phyloP scores from a whole-genome alignment of 2,797 vertebrate species.

The Hemibagrus guttatus region DNA sequence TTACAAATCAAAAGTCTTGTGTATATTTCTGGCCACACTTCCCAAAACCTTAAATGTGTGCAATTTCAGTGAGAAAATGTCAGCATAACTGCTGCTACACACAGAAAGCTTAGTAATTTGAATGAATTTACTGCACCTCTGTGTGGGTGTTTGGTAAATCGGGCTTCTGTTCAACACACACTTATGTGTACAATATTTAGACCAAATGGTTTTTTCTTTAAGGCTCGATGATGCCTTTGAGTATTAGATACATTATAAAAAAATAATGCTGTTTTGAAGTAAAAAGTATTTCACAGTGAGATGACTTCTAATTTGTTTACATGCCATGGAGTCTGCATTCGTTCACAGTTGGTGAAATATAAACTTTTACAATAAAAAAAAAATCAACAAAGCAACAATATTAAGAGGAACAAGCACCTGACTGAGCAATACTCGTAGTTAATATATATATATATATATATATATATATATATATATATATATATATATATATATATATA shows the following conservation, averaged over 20 bases:
- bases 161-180: background rate
- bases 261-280: background rate
- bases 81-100: constrained; percentile 8
- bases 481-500: no score
- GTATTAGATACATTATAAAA: background rate
- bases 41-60: constrained; percentile 1
- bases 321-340: background rate
- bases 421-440: background rate
- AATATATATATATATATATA: no score
- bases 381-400: background rate
- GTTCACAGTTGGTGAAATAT: background rate
- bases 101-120: constrained; percentile 18
- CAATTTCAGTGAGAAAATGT: constrained; percentile 9
- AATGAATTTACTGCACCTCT: constrained; percentile 26
- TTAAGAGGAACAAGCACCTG: background rate
- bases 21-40: constrained; percentile 7
- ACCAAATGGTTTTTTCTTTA: background rate
- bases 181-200: constrained; percentile 9
- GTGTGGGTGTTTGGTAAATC: constrained; percentile 9
- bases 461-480: no score
- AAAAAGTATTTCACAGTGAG: background rate
- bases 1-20: constrained; percentile 2
- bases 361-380: background rate
- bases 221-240: background rate
- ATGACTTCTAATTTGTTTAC: background rate